phyloP scores from a whole-genome alignment of 2,113 vertebrate genomes.

The Thalassoma bifasciatum region DNA sequence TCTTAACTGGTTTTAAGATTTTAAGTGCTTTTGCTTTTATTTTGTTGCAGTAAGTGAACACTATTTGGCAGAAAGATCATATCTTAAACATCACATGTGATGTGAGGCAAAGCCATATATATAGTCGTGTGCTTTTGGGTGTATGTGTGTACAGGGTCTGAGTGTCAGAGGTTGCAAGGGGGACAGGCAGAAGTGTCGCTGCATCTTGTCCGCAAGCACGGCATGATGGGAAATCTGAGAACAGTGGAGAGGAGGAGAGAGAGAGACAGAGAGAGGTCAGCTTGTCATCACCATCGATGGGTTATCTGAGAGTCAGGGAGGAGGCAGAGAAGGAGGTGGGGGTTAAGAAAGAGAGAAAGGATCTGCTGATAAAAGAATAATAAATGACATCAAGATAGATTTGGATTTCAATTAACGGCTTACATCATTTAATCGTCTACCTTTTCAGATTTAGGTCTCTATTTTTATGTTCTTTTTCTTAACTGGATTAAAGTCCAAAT shows the following conservation, averaged over 20 bases:
- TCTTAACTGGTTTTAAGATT: too few relatives aligned
- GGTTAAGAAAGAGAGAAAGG: not conserved
- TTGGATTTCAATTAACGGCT: not conserved
- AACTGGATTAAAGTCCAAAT: too few relatives aligned
- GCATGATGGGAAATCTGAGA: slow-evolving; percentile 67
- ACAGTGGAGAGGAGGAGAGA: slow-evolving; percentile 7
- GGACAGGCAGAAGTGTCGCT: slow-evolving; percentile 53
- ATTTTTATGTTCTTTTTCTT: too few relatives aligned
- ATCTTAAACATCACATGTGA: too few relatives aligned
- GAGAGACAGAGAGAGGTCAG: slow-evolving; percentile 23
- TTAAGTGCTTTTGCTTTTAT: too few relatives aligned
- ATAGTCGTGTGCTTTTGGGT: slow-evolving; percentile 16
- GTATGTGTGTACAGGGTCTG: slow-evolving; percentile 29
- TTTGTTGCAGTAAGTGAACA: too few relatives aligned
- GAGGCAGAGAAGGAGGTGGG: slow-evolving; percentile 13
- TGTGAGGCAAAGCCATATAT: not conserved
- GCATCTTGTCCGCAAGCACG: slow-evolving; percentile 59
- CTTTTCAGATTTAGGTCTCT: too few relatives aligned
- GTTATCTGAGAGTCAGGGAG: slow-evolving; percentile 39
- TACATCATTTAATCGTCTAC: not conserved
- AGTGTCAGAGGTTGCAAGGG: slow-evolving; percentile 44
- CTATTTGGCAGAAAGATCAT: too few relatives aligned
- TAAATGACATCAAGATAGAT: not conserved
- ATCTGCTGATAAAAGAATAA: too few relatives aligned
- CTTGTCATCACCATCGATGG: slow-evolving; percentile 54